These are phyloP conservation scores for Bos javanicus DNA, from an alignment of 2,113 vertebrate species.

Conservation along the genomic window DNA sequence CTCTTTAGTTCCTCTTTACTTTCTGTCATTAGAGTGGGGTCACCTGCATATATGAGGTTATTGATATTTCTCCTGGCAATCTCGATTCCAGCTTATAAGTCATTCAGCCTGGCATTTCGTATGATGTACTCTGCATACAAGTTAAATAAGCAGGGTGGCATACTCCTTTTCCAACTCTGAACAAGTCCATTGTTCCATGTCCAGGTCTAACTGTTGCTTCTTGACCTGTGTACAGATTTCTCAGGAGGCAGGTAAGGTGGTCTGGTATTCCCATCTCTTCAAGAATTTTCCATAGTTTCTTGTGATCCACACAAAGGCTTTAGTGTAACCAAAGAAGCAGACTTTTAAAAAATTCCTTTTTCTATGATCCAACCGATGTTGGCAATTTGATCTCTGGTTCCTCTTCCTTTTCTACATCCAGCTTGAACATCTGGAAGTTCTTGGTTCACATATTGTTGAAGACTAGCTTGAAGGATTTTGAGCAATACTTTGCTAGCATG, in stretches of 20 bases:
- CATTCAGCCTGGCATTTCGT: neutral
- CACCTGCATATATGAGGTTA: neutral
- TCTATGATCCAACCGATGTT: neutral
- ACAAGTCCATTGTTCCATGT: neutral
- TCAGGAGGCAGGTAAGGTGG: neutral
- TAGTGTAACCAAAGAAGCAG: neutral
- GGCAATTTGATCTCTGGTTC: neutral
- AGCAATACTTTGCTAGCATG: neutral
- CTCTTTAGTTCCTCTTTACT: neutral
- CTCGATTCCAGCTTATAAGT: neutral
- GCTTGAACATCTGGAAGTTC: neutral
- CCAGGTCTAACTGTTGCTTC: neutral
- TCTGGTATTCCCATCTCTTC: neutral
- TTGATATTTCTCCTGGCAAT: neutral
- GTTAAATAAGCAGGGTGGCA: neutral
- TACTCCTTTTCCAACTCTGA: neutral
- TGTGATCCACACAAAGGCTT: neutral
- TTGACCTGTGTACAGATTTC: neutral
- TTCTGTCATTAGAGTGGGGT: neutral
- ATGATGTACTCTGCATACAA: neutral
- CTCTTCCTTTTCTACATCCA: neutral
- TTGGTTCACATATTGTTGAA: neutral
- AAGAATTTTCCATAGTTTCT: neutral
- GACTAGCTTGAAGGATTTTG: neutral
- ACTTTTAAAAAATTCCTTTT: neutral